These are phyloP conservation scores for Drosophila seguyi DNA, from an alignment of 1,140 invertebrate genomes.

Conservation along the genomic window DNA sequence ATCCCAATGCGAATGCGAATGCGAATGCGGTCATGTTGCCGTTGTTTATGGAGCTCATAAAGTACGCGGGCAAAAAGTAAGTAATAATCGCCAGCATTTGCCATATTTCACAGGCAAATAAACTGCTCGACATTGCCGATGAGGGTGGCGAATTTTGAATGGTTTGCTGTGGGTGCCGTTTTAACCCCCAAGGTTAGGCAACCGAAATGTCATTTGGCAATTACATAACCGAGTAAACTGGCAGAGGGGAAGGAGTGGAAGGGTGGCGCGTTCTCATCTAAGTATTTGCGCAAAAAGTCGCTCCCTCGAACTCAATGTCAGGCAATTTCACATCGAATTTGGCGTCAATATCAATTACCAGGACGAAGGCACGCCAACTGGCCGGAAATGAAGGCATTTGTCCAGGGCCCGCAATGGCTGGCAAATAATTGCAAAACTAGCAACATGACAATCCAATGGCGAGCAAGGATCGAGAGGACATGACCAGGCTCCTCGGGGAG, in stretches of 20 bases:
- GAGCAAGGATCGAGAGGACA: not conserved
- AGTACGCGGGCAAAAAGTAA: constrained; percentile 54
- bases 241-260: constrained; percentile 13
- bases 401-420: constrained; percentile 37
- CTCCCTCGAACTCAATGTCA: constrained; percentile 45
- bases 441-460: constrained; percentile 60
- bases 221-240: constrained; percentile 69
- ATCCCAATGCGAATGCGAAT: constrained; percentile 20
- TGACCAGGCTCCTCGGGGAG: constrained; percentile 11
- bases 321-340: constrained; percentile 76
- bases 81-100: constrained; percentile 79
- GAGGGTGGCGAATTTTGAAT: constrained; percentile 3
- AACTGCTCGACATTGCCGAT: constrained; percentile 39
- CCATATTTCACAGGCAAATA: constrained; percentile 79
- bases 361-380: constrained; percentile 51
- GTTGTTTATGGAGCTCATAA: constrained; percentile 66
- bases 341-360: constrained; percentile 79
- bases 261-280: constrained; percentile 14
- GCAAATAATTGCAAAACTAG: constrained; percentile 74
- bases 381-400: constrained; percentile 77
- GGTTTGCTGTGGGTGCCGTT: not conserved
- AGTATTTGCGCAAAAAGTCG: constrained; percentile 49
- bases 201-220: constrained; percentile 64
- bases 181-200: constrained; percentile 61
- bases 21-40: constrained; percentile 36